These are phyloP conservation scores for Nomada goodeniana DNA, from an alignment of 2,888 invertebrate species.

Conservation along the genomic window DNA sequence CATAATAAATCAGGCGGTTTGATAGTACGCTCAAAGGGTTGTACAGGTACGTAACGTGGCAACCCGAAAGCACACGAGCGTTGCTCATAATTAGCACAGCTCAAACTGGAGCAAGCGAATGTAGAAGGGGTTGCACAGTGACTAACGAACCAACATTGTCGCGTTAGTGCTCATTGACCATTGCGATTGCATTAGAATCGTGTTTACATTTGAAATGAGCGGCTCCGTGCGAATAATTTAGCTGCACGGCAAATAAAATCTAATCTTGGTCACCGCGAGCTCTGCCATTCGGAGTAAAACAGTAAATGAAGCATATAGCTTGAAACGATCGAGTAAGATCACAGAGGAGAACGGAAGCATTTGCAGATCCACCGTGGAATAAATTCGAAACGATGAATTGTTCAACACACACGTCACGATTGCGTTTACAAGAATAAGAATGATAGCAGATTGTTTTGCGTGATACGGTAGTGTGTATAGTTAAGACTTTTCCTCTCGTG, in stretches of 20 bases:
- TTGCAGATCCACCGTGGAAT: background rate
- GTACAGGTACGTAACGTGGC: slow-evolving; percentile 28
- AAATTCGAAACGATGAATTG: slow-evolving; percentile 6
- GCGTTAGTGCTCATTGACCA: slow-evolving; percentile 48
- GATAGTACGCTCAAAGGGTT: background rate
- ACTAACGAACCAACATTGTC: slow-evolving; percentile 50
- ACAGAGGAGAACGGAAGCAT: too few species aligned
- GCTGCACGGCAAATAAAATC: background rate
- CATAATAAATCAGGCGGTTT: slow-evolving; percentile 9
- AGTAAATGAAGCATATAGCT: background rate
- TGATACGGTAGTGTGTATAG: background rate
- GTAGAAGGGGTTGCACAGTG: background rate
- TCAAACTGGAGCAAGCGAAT: slow-evolving; percentile 15
- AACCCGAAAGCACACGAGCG: slow-evolving; percentile 28
- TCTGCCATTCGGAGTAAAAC: too few species aligned
- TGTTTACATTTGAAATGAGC: slow-evolving; percentile 50
- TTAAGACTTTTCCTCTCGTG: slow-evolving; percentile 13
- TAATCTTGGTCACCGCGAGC: background rate
- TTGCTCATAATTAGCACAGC: slow-evolving; percentile 37
- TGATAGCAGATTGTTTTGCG: background rate
- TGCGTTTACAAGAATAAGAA: background rate
- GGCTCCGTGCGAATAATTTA: slow-evolving; percentile 7
- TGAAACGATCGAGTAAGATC: too few species aligned
- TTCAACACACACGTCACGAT: background rate
- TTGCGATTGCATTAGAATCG: slow-evolving; percentile 4